Conservation (phyloP, 2,888 invertebrate genomes). For the Didymodactylos carnosus region DNA sequence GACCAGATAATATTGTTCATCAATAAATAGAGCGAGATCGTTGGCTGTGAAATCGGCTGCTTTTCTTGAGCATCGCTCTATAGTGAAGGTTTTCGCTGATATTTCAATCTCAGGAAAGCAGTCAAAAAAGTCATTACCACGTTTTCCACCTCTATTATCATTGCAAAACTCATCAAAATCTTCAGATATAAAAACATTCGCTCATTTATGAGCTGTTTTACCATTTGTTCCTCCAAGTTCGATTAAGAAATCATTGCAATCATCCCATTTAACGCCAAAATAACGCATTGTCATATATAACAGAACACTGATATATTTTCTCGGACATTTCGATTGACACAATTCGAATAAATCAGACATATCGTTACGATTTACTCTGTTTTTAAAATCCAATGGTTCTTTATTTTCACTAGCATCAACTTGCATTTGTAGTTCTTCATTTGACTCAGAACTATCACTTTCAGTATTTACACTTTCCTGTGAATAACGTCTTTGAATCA, state of each 20-base stretch:
- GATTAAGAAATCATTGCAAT: not conserved
- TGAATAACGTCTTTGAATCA: not conserved
- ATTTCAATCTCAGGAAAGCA: not conserved
- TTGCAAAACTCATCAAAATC: not conserved
- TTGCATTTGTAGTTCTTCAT: not conserved
- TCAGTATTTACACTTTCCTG: not conserved
- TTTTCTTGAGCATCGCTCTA: not conserved
- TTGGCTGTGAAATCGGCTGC: not conserved
- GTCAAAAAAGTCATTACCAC: not conserved
- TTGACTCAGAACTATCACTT: not conserved
- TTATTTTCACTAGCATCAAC: not conserved
- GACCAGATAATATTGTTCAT: not conserved
- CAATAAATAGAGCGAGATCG: not conserved
- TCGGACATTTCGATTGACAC: not conserved
- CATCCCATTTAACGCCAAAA: not conserved
- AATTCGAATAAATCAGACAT: not conserved
- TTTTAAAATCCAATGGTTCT: not conserved
- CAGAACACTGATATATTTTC: not conserved
- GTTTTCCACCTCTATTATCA: not conserved
- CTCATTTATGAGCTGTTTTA: not conserved
- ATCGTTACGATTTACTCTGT: not conserved
- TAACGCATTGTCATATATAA: not conserved
- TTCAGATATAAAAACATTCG: not conserved
- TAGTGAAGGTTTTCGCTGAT: not conserved
- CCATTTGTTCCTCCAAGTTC: not conserved